Percentiles rank a stretch among this genome's conserved stretches.
These are phyloP conservation scores for Rhopalosiphum nymphaeae DNA, from an alignment of 2,888 invertebrate species.

Conservation along the genomic window DNA sequence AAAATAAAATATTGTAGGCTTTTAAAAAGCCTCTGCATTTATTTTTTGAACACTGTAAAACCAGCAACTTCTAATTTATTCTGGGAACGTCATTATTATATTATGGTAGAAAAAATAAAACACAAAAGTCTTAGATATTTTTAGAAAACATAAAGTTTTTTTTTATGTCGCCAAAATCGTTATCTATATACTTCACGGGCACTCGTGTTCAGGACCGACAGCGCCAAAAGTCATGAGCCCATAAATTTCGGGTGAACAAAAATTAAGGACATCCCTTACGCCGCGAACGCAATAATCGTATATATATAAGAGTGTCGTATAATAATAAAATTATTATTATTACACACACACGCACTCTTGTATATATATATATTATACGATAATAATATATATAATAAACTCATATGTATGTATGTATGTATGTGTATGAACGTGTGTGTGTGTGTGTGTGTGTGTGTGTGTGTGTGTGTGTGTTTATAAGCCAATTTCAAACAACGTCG, in stretches of 20 bases:
- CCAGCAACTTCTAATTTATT: slow-evolving; percentile 49
- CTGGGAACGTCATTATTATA: slow-evolving; percentile 17
- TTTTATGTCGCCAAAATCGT: slow-evolving; percentile 54
- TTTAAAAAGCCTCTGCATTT: neutral
- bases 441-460: neutral
- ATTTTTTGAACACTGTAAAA: neutral
- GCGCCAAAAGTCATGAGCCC: slow-evolving; percentile 53
- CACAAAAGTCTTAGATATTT: slow-evolving; percentile 51
- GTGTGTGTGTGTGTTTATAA: slow-evolving; percentile 38
- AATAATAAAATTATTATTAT: slow-evolving; percentile 8
- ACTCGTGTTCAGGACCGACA: slow-evolving; percentile 32
- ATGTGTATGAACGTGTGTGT: neutral
- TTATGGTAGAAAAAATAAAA: neutral
- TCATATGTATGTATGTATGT: neutral
- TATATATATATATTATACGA: neutral
- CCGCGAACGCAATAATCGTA: slow-evolving; percentile 40
- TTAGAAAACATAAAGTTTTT: slow-evolving; percentile 54
- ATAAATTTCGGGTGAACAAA: slow-evolving; percentile 52
- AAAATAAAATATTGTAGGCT: neutral
- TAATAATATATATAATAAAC: slow-evolving; percentile 11
- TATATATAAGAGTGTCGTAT: neutral
- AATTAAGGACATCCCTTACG: slow-evolving; percentile 55
- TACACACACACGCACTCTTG: neutral
- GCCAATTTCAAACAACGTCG: slow-evolving; percentile 56
- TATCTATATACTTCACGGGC: slow-evolving; percentile 45